Conservation (phyloP, 2,888 invertebrate species). For the Campoplex nolae region DNA sequence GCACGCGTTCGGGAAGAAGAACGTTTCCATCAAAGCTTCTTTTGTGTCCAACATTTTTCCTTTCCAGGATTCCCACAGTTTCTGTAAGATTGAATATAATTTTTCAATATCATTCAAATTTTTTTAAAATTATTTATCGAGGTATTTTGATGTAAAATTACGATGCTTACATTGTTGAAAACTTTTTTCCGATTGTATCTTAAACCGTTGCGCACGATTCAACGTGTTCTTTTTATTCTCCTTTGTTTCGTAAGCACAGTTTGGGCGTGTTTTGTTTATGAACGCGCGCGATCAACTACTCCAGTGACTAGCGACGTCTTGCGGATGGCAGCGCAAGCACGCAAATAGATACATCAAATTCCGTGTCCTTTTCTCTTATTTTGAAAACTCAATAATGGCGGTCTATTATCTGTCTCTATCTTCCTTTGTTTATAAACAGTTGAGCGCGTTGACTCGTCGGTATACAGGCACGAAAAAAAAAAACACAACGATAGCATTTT, state of each 20-base stretch:
- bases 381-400: too few relatives aligned
- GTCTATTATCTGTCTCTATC: too few relatives aligned
- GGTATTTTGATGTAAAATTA: background rate
- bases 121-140: too few relatives aligned
- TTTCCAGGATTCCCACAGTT: background rate
- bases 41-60: background rate
- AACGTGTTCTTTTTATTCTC: background rate
- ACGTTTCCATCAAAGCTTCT: background rate
- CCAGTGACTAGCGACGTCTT: background rate
- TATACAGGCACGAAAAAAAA: too few relatives aligned
- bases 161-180: background rate
- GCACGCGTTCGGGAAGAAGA: conserved; percentile 81
- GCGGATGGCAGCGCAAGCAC: too few relatives aligned
- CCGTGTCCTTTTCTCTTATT: too few relatives aligned
- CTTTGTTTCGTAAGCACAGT: background rate
- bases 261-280: background rate
- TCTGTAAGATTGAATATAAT: background rate
- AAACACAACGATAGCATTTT: too few relatives aligned
- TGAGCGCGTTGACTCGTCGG: too few relatives aligned
- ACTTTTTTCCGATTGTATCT: background rate
- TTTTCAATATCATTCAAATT: background rate
- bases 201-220: background rate
- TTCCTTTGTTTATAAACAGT: too few relatives aligned
- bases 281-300: background rate
- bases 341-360: too few relatives aligned